Percentiles rank a stretch among this genome's conserved stretches.
Evolutionary conservation across 2,888 invertebrate genomes (phyloP).

Genomic region (Onthophagus sagittarius): DNA sequence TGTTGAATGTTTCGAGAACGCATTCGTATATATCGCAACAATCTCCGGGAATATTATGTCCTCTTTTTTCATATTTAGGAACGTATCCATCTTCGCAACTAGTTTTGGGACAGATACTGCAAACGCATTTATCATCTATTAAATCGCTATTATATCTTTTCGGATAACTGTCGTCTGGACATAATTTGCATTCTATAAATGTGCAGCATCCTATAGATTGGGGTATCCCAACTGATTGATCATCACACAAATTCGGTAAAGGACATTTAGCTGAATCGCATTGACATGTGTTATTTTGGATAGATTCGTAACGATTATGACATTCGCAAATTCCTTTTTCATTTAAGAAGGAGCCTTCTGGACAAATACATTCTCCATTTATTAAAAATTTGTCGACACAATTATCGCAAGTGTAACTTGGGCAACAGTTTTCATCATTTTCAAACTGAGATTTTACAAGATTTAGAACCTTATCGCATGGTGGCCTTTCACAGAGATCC

Average conservation of each 20-base stretch:
- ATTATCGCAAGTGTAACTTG: conserved; percentile 39
- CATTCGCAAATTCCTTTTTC: conserved; percentile 38
- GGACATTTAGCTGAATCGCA: conserved; percentile 39
- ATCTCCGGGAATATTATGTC: conserved; percentile 45
- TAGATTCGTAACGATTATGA: conserved; percentile 35
- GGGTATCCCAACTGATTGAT: conserved; percentile 36
- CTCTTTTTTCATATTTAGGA: conserved; percentile 40
- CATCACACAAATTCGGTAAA: conserved; percentile 38
- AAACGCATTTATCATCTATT: conserved; percentile 42
- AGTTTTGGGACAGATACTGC: conserved; percentile 37
- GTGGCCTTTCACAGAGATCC: conserved; percentile 36
- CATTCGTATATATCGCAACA: conserved; percentile 51
- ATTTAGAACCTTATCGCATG: conserved; percentile 32
- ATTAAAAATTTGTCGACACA: conserved; percentile 36
- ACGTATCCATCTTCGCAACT: conserved; percentile 38
- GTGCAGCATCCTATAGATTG: conserved; percentile 38
- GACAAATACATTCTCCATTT: conserved; percentile 40
- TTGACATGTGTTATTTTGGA: conserved; percentile 36
- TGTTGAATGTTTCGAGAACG: conserved; percentile 44
- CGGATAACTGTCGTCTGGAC: conserved; percentile 41
- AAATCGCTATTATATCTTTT: conserved; percentile 33
- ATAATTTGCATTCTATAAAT: conserved; percentile 36
- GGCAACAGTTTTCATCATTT: conserved; percentile 39
- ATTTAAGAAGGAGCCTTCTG: conserved; percentile 36
- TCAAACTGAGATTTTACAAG: conserved; percentile 34